Conservation (phyloP, 2,113 vertebrate genomes). For the Bombycilla garrulus region DNA sequence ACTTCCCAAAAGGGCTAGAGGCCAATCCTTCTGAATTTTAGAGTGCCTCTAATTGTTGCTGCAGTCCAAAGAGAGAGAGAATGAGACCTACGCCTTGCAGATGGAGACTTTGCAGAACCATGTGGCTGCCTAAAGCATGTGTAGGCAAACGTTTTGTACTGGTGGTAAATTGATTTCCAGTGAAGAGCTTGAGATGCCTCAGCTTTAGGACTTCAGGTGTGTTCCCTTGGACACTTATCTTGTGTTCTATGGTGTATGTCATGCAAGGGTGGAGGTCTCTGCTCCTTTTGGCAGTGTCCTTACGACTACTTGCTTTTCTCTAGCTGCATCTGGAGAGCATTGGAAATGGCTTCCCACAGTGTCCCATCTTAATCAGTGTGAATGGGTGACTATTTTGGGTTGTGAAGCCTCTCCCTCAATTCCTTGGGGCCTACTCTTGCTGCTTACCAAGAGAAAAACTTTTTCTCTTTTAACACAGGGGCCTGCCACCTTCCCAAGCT, state of each 20-base stretch:
- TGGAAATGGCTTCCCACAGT: not conserved
- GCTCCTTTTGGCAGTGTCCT: not conserved
- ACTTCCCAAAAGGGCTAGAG: not conserved
- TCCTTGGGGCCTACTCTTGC: not conserved
- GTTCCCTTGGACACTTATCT: not conserved
- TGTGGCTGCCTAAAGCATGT: accelerated
- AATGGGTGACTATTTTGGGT: not conserved
- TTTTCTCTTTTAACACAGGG: not conserved
- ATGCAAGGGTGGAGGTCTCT: not conserved
- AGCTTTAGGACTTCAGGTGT: not conserved
- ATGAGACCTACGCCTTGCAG: accelerated
- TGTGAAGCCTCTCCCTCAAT: not conserved
- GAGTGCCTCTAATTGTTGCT: not conserved
- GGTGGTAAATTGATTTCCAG: not conserved
- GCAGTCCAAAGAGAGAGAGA: not conserved
- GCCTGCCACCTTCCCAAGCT: not conserved
- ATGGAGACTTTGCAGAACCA: not conserved
- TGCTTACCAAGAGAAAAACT: not conserved
- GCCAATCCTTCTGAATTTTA: not conserved
- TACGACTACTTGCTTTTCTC: not conserved
- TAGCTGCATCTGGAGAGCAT: not conserved
- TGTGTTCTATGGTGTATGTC: accelerated
- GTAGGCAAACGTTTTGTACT: not conserved
- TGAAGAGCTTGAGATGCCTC: not conserved
- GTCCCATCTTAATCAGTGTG: not conserved